phyloP scores from a whole-genome alignment of 2,888 invertebrate genomes.

The Campopleginae sp. region DNA sequence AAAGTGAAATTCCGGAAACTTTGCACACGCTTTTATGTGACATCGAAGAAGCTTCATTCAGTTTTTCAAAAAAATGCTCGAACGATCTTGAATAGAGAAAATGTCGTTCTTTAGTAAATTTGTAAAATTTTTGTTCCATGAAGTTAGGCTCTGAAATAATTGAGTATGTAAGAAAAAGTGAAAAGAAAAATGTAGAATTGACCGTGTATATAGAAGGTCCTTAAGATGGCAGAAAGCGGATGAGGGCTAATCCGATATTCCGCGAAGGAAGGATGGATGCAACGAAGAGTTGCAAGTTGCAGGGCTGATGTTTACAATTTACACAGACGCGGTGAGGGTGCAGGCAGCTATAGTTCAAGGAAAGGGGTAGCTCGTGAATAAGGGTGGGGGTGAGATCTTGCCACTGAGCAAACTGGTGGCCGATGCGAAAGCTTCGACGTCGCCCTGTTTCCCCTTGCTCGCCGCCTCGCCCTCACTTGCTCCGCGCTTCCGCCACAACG shows the following conservation, averaged over 20 bases:
- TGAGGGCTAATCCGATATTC: conserved; percentile 68
- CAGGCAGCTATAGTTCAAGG: neutral
- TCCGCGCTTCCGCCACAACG: conserved; percentile 3
- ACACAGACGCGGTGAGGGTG: conserved; percentile 74
- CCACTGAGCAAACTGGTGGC: conserved; percentile 75
- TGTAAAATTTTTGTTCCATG: too few relatives aligned
- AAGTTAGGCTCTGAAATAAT: too few relatives aligned
- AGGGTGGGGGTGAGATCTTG: conserved; percentile 41
- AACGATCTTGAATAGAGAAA: too few relatives aligned
- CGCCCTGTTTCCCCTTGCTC: neutral
- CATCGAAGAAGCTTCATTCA: too few relatives aligned
- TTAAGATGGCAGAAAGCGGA: conserved; percentile 1
- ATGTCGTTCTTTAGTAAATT: too few relatives aligned
- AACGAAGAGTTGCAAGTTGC: conserved; percentile 77
- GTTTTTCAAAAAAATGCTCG: too few relatives aligned
- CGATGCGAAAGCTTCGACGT: conserved; percentile 76
- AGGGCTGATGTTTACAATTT: conserved; percentile 81
- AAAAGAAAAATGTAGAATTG: too few relatives aligned
- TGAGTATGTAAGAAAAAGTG: too few relatives aligned
- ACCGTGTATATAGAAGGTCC: too few relatives aligned
- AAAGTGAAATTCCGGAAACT: too few relatives aligned
- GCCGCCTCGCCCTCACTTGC: neutral
- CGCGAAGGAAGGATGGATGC: conserved; percentile 59
- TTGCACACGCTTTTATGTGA: too few relatives aligned
- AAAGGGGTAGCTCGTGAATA: conserved; percentile 4